phyloP scores from a whole-genome alignment of 1,140 invertebrate species.

The Neodiprion pinetum region DNA sequence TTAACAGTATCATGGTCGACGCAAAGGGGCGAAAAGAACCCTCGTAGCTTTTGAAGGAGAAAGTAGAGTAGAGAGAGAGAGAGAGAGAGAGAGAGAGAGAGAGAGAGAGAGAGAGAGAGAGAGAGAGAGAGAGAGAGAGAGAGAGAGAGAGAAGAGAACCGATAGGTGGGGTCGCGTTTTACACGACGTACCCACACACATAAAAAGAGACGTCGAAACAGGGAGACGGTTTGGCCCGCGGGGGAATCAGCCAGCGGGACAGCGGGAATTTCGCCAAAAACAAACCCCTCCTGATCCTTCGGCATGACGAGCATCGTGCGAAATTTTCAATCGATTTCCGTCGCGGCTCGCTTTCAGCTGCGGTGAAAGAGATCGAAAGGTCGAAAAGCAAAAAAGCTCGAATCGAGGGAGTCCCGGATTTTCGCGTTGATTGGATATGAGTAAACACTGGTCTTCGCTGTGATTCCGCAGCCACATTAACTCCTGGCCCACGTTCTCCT shows the following conservation, averaged over 20 bases:
- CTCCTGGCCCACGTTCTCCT: too few relatives aligned
- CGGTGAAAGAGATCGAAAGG: too few relatives aligned
- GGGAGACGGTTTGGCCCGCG: slow-evolving; percentile 27
- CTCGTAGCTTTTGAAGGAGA: not conserved
- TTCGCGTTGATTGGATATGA: not conserved
- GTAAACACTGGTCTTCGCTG: not conserved
- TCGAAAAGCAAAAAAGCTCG: too few relatives aligned
- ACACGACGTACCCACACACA: slow-evolving; percentile 6
- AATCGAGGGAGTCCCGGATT: not conserved
- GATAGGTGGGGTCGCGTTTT: too few relatives aligned
- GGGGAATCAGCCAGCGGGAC: slow-evolving; percentile 38
- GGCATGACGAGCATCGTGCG: not conserved
- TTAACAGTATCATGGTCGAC: too few relatives aligned
- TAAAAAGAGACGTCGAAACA: slow-evolving; percentile 4
- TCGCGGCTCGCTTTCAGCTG: too few relatives aligned
- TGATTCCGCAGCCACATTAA: too few relatives aligned
- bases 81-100: not conserved
- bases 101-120: not conserved
- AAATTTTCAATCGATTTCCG: too few relatives aligned
- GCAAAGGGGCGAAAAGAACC: not conserved
- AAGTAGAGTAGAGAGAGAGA: not conserved
- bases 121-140: not conserved
- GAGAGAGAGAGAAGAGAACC: not conserved
- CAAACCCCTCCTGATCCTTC: slow-evolving; percentile 34
- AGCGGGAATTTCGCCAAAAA: slow-evolving; percentile 40